Conservation (phyloP, 2,113 vertebrate species). For the human (Homo sapiens) region GRCh38 chr14:53144501-53145000, state of each 20-base stretch:
- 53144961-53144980: no score
- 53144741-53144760: background rate
- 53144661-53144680: background rate
- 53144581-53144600: background rate
- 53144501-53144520: background rate
- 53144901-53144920: no score
- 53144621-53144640: background rate
- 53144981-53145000: no score
- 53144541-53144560: slow-evolving; percentile 37
- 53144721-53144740: slow-evolving; percentile 8
- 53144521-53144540: background rate
- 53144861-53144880: background rate
- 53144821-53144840: background rate
- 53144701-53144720: background rate
- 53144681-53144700: background rate
- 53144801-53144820: background rate
- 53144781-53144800: background rate
- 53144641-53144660: background rate
- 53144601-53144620: background rate
- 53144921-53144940: no score
- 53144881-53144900: no score
- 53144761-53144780: background rate
- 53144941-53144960: no score
- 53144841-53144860: background rate
- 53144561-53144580: background rate